Base-by-base conservation (phyloP, 2,797 vertebrate genomes). In the Otolemur crassicaudatus region DNA sequence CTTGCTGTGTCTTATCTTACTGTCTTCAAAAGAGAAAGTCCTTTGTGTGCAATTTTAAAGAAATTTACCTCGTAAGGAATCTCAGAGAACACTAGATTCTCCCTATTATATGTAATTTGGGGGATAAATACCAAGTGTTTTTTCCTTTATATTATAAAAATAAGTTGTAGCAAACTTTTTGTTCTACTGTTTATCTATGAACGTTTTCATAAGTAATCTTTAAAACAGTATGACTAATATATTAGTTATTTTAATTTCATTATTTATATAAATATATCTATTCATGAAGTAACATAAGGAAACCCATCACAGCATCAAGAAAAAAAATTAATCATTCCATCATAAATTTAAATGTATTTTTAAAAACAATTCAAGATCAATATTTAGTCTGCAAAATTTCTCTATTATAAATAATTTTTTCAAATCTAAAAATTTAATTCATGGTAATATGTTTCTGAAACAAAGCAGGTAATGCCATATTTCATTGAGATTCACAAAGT, bases 401-500 rank as follows among this genome's bases (percentile, higher is more conserved):
- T 53, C 22, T 83, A 25, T 27, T 85, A 7, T 5, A 65, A 92
- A 16, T 2, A 63, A 43, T 37, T 87, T 91, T 90, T 97, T 94
- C 94, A 92, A 97, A 97, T 95, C 29, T 31, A 53, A 13, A 72
- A 96, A 91, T 87, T 88, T 37, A 93, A 94, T 91, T 98, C 86
- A 23, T 70, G 27, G 7, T 96, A 49, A 91, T 91, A 9, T 49
- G 61, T 88, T 91, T 77, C 37, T 92, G 19, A 79, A 34, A 89
- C 20, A 94, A 92, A 95, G 37, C 37, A 58, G 23, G n/a, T 60
- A 40, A 89, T 97, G 96, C 27, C 94, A 43, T 91, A 67, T 17
- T 72, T 93, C 96, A 14, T 69, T 94, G 25, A 87, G 94, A 82
- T 97, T 97, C 76, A 95, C 11, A 87, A 88, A 94, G 93, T 97